A percentile compares a stretch with the other conserved stretches of the same genome.
Evolutionary conservation across 2,797 vertebrate genomes (phyloP).

Genomic region (Microchirus variegatus): DNA sequence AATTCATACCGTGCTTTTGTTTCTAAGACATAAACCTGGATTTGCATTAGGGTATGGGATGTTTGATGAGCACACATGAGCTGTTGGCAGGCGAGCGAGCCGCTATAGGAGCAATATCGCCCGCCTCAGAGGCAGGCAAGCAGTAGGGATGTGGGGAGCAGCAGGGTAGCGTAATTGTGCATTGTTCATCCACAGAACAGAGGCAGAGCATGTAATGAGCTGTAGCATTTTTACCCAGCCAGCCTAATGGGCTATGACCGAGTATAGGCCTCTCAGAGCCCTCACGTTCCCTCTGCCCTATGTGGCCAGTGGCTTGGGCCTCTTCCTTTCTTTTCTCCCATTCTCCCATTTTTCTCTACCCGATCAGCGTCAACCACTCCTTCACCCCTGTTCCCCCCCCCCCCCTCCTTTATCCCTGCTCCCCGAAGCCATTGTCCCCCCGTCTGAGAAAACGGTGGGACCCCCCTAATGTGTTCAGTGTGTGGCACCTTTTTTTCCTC

Average conservation of each 20-base stretch:
- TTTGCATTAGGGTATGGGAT: slow-evolving; percentile 65
- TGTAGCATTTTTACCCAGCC: slow-evolving; percentile 78
- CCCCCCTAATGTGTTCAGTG: slow-evolving; percentile 73
- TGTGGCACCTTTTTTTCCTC: slow-evolving; percentile 75
- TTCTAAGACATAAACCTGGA: slow-evolving; percentile 69
- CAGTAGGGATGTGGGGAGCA: slow-evolving; percentile 69
- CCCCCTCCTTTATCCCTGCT: slow-evolving; percentile 60
- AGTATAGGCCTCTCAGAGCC: slow-evolving; percentile 67
- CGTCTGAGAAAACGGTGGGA: slow-evolving; percentile 70
- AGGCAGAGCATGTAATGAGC: slow-evolving; percentile 86
- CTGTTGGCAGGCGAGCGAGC: slow-evolving; percentile 61
- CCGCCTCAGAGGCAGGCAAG: slow-evolving; percentile 69
- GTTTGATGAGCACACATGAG: slow-evolving; percentile 65
- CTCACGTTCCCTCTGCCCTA: slow-evolving; percentile 59
- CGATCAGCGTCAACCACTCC: slow-evolving; percentile 56
- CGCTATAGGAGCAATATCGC: slow-evolving; percentile 60
- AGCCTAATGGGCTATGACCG: slow-evolving; percentile 83
- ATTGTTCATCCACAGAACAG: slow-evolving; percentile 84
- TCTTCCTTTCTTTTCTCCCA: slow-evolving; percentile 50
- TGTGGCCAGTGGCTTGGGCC: slow-evolving; percentile 64
- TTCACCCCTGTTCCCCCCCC: slow-evolving; percentile 63
- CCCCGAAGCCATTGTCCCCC: slow-evolving; percentile 59
- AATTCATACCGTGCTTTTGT: slow-evolving; percentile 65
- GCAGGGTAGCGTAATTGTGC: slow-evolving; percentile 82
- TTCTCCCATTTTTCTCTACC: slow-evolving; percentile 42